Percentiles rank a stretch among this genome's conserved stretches.
These are phyloP conservation scores for Pollenia griseotomentosa DNA, from an alignment of 2,888 invertebrate species.

Conservation along the genomic window DNA sequence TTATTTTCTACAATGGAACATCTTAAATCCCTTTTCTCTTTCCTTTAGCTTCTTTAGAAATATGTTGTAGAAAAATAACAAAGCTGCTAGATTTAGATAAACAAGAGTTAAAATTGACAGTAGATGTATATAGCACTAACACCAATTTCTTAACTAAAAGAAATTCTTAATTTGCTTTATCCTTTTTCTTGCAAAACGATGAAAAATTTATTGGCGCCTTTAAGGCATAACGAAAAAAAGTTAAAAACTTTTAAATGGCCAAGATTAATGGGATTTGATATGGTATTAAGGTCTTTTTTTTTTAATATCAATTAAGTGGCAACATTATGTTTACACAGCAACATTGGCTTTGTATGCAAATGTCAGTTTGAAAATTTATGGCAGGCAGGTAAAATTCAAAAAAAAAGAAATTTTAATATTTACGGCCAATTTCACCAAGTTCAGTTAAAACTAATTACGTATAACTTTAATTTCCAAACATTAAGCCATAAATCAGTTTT, in stretches of 20 bases:
- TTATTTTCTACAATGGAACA: not conserved
- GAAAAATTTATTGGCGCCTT: constrained; percentile 25
- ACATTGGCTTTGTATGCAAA: not conserved
- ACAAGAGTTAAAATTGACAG: constrained; percentile 54
- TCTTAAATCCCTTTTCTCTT: not conserved
- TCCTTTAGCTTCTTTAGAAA: not conserved
- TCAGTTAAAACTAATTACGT: too few species aligned
- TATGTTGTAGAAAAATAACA: constrained; percentile 4
- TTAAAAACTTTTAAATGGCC: constrained; percentile 33
- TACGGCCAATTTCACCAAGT: too few species aligned
- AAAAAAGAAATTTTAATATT: not conserved
- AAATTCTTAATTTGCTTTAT: constrained; percentile 12
- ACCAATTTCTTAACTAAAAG: constrained; percentile 7
- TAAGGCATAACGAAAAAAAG: constrained; percentile 1
- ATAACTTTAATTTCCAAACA: too few species aligned
- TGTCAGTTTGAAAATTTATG: constrained; percentile 29
- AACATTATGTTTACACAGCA: not conserved
- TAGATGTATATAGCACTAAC: constrained; percentile 42
- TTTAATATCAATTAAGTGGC: constrained; percentile 44
- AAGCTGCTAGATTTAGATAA: constrained; percentile 38
- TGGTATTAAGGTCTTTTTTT: constrained; percentile 20
- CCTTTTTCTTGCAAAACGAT: constrained; percentile 14
- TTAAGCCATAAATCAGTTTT: too few species aligned
- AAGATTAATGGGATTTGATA: constrained; percentile 32
- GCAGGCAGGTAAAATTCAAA: constrained; percentile 7